These are phyloP conservation scores for Minunthozetes semirufus DNA, from an alignment of 2,888 invertebrate genomes.

Conservation along the genomic window DNA sequence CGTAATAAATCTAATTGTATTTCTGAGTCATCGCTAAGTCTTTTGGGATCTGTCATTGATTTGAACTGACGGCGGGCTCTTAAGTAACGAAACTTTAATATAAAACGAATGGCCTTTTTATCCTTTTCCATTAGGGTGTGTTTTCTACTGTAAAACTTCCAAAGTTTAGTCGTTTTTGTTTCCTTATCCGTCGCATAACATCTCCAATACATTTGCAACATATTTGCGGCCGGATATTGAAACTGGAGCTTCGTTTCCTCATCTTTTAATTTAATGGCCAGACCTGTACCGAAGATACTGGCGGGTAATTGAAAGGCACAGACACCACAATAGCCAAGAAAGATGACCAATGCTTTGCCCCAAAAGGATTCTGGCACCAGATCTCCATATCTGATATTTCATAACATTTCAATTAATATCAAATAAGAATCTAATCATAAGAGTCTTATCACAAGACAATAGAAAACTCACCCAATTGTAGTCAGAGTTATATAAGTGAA, in stretches of 20 bases:
- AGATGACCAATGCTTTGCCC: not conserved
- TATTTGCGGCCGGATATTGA: slow-evolving; percentile 3
- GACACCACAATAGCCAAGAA: not conserved
- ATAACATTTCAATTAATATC: not conserved
- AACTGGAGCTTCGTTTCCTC: not conserved
- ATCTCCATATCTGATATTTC: not conserved
- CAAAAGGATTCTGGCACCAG: not conserved
- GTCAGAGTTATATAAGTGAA: slow-evolving; percentile 3
- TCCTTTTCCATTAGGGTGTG: not conserved
- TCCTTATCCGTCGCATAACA: not conserved
- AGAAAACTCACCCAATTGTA: not conserved
- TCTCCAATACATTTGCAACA: slow-evolving; percentile 8
- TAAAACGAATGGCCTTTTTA: not conserved
- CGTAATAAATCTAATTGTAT: not conserved
- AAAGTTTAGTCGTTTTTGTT: not conserved
- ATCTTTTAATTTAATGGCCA: slow-evolving; percentile 5
- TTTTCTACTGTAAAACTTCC: no score
- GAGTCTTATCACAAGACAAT: not conserved
- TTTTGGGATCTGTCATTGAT: not conserved
- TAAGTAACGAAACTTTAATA: not conserved
- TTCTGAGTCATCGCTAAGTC: not conserved
- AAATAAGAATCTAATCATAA: not conserved
- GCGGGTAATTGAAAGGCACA: not conserved
- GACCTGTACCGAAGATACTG: slow-evolving; percentile 1
- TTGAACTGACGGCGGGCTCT: not conserved